phyloP scores from a whole-genome alignment of 2,797 vertebrate genomes.

The Eulemur mongoz region DNA sequence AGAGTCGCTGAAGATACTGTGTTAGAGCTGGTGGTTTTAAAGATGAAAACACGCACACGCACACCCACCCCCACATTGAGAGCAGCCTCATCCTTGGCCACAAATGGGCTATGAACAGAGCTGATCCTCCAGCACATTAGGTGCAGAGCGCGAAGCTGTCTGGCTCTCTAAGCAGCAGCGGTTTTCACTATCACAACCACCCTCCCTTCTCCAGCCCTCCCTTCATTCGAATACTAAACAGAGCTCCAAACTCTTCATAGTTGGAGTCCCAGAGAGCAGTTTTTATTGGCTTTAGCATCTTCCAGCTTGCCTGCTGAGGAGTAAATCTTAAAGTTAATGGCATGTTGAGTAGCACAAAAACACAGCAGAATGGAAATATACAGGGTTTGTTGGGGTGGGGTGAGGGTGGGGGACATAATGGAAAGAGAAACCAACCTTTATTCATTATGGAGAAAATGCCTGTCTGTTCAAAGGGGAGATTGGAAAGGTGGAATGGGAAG shows the following conservation, averaged over 20 bases:
- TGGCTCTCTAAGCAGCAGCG: slow-evolving; percentile 63
- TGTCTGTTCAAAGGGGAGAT: slow-evolving; percentile 44
- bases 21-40: slow-evolving; percentile 81
- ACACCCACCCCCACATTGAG: slow-evolving; percentile 59
- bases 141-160: slow-evolving; percentile 73
- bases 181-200: slow-evolving; percentile 75
- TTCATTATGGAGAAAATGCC: slow-evolving; percentile 76
- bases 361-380: slow-evolving; percentile 80
- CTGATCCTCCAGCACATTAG: slow-evolving; percentile 73
- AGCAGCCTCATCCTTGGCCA: slow-evolving; percentile 73
- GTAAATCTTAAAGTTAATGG: slow-evolving; percentile 87
- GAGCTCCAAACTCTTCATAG: slow-evolving; percentile 75
- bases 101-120: slow-evolving; percentile 75
- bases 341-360: slow-evolving; percentile 82
- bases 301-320: slow-evolving; percentile 82
- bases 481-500: neutral
- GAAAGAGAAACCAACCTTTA: slow-evolving; percentile 61
- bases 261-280: slow-evolving; percentile 78
- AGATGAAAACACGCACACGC: slow-evolving; percentile 67
- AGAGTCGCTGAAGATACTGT: slow-evolving; percentile 87
- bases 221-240: slow-evolving; percentile 65
- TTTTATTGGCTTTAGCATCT: slow-evolving; percentile 81
- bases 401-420: slow-evolving; percentile 67
- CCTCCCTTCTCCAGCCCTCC: slow-evolving; percentile 73
- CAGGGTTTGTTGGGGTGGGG: slow-evolving; percentile 72